Conservation (phyloP, 2,888 invertebrate species). For the Alentia gelatinosa region DNA sequence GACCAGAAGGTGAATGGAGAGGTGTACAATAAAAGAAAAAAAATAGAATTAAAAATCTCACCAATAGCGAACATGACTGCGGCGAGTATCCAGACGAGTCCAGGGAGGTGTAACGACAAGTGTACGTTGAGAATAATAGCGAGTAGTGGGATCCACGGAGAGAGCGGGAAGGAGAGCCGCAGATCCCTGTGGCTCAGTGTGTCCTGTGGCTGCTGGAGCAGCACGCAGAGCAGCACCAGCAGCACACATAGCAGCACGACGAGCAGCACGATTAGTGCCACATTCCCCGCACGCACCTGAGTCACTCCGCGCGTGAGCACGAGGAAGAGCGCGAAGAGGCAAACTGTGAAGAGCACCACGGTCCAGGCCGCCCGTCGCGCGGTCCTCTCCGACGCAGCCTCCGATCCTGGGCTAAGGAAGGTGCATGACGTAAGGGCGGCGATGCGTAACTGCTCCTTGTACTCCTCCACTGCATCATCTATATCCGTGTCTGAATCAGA, state of each 20-base stretch:
- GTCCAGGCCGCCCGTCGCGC: constrained; percentile 30
- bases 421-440: constrained; percentile 42
- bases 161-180: neutral
- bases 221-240: neutral
- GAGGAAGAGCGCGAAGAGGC: neutral
- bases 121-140: constrained; percentile 18
- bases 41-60: neutral
- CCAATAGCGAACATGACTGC: neutral
- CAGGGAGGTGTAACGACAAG: neutral
- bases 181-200: neutral
- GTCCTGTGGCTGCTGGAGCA: constrained; percentile 17
- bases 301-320: neutral
- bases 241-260: neutral
- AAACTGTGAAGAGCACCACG: neutral
- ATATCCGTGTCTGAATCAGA: constrained; percentile 49
- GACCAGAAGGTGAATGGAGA: neutral
- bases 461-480: constrained; percentile 56
- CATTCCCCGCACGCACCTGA: neutral
- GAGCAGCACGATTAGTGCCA: neutral
- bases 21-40: neutral
- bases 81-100: neutral
- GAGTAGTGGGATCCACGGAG: constrained; percentile 30
- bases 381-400: constrained; percentile 24
- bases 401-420: neutral
- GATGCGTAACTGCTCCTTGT: constrained; percentile 42